Evolutionary conservation across 2,797 vertebrate species (phyloP).

Genomic region (Falco biarmicus): DNA sequence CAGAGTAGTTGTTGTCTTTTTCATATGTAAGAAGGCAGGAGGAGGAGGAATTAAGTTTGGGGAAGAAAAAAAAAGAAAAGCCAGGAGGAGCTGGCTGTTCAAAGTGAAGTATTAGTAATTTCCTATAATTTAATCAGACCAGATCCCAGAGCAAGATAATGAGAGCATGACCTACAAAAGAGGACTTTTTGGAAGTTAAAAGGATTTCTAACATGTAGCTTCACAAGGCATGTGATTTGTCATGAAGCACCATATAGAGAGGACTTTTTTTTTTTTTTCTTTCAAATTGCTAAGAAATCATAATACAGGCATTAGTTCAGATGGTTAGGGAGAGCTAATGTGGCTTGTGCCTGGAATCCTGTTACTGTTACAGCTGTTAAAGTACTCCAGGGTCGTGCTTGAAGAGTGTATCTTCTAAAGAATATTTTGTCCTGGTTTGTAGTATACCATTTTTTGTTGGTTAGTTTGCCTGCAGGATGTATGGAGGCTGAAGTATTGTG

Average conservation of each 20-base stretch:
- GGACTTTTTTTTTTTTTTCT: not conserved
- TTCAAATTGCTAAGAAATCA: constrained; percentile 3
- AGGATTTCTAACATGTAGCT: constrained; percentile 68
- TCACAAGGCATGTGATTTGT: constrained; percentile 60
- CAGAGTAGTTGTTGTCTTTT: not conserved
- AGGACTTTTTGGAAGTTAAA: constrained; percentile 72
- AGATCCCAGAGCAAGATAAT: constrained; percentile 78
- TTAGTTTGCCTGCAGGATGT: not conserved
- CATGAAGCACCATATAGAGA: not conserved
- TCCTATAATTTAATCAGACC: constrained; percentile 81
- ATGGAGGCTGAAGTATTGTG: not conserved
- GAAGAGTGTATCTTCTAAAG: not conserved
- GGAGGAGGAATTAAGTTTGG: constrained; percentile 54
- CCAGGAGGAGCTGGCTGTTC: constrained; percentile 64
- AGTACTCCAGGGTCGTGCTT: not conserved
- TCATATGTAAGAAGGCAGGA: constrained; percentile 34
- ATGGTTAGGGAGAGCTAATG: not conserved
- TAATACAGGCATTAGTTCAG: not conserved
- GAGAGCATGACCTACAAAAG: constrained; percentile 77
- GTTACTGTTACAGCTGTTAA: constrained; percentile 5
- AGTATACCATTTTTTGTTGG: not conserved
- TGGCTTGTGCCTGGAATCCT: not conserved
- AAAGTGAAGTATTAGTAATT: constrained; percentile 77
- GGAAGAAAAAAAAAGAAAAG: constrained; percentile 28
- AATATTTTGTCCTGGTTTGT: not conserved